Base-by-base conservation (phyloP, 2,888 invertebrate genomes). In the Zaprionus obscuricornis region DNA sequence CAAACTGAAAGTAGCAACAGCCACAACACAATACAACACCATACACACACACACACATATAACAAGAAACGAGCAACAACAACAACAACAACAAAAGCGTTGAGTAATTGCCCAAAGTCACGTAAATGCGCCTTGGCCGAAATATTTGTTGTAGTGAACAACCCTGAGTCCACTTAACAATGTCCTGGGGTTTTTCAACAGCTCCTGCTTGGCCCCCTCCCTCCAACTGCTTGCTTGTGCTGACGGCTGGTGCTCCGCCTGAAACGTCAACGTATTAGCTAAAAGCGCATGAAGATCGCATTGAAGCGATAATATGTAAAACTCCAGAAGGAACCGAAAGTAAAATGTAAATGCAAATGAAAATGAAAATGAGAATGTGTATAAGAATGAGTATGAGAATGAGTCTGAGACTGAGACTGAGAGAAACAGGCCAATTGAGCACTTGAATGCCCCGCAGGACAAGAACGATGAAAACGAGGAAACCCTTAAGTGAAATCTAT, bases 1-100 rank as follows among this genome's bases (percentile, higher is more conserved):
- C 84, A 87, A 87, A 88, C 87, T 78, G 70, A 82, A 86, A 85
- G 85, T 81, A 87, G 84, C 89, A 88, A 86, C 83, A 87, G 72
- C 69, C 49, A 56, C 37, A 46, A 36, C 58, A 54, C 52, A 62
- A 31, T 40, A 66, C 51, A 46, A 31, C 49, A 50, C 49, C 40
- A 55, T 54, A 49, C 11, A 34, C 27, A 47, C 55, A 58, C n/a
- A n/a, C n/a, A n/a, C n/a, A n/a, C n/a, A n/a, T n/a, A n/a, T n/a
- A n/a, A n/a, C n/a, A n/a, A n/a, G n/a, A n/a, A n/a, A n/a, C n/a
- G n/a, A n/a, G n/a, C n/a, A n/a, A n/a, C n/a, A n/a, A 58, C 65
- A 22, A 42, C 58, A 56, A 54, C 18, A 33, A 46, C 46, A 37
- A 46, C 42, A 65, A 37, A 27, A 29, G 18, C 67, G 29, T 46